A percentile compares a stretch with the other conserved stretches of the same genome.
phyloP scores from a whole-genome alignment of 2,797 vertebrate genomes.

The Cygnus olor region DNA sequence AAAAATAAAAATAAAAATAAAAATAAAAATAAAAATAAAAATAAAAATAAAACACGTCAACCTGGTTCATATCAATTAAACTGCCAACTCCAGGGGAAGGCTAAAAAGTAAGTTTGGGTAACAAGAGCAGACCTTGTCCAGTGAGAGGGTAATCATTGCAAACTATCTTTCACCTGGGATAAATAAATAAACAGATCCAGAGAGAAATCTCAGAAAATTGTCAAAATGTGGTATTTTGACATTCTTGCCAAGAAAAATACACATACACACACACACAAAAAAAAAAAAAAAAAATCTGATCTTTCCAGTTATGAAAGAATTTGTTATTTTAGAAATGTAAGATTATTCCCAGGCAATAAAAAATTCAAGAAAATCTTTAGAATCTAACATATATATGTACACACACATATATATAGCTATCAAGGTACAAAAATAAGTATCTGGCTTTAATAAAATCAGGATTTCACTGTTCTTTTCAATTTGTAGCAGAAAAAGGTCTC shows the following conservation, averaged over 20 bases:
- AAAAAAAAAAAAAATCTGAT: background rate
- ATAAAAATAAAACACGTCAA: slow-evolving; percentile 8
- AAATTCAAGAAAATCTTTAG: background rate
- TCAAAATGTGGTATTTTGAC: background rate
- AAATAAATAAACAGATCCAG: no score
- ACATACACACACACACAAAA: no score
- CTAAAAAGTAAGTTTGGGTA: slow-evolving; percentile 20
- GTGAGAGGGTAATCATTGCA: background rate
- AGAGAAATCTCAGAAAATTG: background rate
- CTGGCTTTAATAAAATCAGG: background rate
- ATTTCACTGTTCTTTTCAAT: background rate
- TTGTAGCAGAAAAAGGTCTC: background rate
- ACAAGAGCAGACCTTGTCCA: slow-evolving; percentile 47
- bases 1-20: background rate
- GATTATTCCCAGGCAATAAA: slow-evolving; percentile 9
- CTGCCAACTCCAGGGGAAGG: slow-evolving; percentile 7
- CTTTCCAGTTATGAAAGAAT: background rate
- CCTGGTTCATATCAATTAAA: slow-evolving; percentile 61
- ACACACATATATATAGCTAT: background rate
- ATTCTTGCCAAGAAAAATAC: background rate
- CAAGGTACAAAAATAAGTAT: background rate
- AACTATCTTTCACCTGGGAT: background rate
- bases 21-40: background rate
- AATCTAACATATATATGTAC: background rate
- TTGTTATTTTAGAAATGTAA: background rate